phyloP scores from a whole-genome alignment of 2,888 invertebrate species.

The Dasypogon diadema region DNA sequence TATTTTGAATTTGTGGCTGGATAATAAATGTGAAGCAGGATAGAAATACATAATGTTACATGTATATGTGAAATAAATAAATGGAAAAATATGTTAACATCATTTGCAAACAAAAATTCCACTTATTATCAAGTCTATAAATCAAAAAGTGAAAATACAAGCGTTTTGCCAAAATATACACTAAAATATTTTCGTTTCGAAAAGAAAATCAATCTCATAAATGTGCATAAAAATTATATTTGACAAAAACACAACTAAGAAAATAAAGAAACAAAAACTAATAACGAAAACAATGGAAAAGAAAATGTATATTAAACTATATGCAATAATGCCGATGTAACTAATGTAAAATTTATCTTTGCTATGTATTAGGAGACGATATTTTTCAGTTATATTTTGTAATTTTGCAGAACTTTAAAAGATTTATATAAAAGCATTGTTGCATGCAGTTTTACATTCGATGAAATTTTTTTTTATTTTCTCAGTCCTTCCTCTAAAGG shows the following conservation, averaged over 20 bases:
- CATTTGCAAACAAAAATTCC: not conserved
- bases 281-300: conserved; percentile 6
- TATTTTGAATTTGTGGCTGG: conserved; percentile 36
- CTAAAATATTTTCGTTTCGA: conserved; percentile 32
- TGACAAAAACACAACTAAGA: conserved; percentile 21
- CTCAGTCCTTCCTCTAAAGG: conserved; percentile 53
- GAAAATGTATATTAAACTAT: conserved; percentile 21
- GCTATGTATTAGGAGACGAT: not conserved
- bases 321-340: conserved; percentile 35
- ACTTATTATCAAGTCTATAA: conserved; percentile 41
- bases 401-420: not conserved
- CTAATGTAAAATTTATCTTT: not conserved
- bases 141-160: conserved; percentile 20
- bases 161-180: conserved; percentile 42
- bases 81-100: not conserved
- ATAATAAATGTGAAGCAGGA: conserved; percentile 15
- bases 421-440: conserved; percentile 21
- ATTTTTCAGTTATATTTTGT: not conserved
- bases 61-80: not conserved
- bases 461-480: conserved; percentile 53
- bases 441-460: conserved; percentile 43
- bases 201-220: conserved; percentile 28
- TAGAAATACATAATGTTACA: not conserved
- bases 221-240: conserved; percentile 47
- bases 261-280: not conserved